Base-by-base conservation (phyloP, 1,140 invertebrate species). In the Ostrea denselamellosa region DNA sequence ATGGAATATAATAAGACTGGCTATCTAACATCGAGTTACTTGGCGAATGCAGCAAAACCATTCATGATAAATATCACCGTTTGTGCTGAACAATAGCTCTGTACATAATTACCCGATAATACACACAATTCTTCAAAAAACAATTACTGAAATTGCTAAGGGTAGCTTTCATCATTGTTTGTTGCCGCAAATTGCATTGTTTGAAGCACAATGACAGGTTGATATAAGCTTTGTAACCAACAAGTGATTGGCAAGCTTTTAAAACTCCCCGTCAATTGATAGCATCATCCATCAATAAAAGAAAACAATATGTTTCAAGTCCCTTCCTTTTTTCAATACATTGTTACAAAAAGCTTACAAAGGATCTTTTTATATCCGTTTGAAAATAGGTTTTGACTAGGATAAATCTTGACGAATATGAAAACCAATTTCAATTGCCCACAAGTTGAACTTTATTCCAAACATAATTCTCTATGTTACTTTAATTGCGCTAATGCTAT, bases 401-500 rank as follows among this genome's bases (percentile, higher is more conserved):
- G 68, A 77, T 77, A 77, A 77, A 77, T 77, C 68, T 77, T 14
- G 68, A 25, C 25, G 28, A 25, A 25, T 62, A 77, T 10, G 68
- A 77, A 77, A 77, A 77, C 22, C 68, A 77, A 28, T 77, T 77
- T 77, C 68, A 77, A 77, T 77, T 77, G 68, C 68, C 68, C 68
- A 77, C 68, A 25, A 77, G 68, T 77, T 77, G 68, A 77, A 77
- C 68, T 77, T 77, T 77, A 77, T 77, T 77, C 22, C 68, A 77
- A 77, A 77, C 68, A 77, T 34, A 77, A 34, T 77, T 77, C 68
- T 34, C 68, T 14, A 34, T 77, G 68, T 77, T 77, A 25, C 68
- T 77, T 77, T 77, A 77, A 77, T 77, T 77, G 68, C 28, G 68
- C 68, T 77, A 77, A 77, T 77, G 68, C 68, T 77, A 77, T 77